Base-by-base conservation (phyloP, 2,888 invertebrate species). In the Ophion ventricosus region DNA sequence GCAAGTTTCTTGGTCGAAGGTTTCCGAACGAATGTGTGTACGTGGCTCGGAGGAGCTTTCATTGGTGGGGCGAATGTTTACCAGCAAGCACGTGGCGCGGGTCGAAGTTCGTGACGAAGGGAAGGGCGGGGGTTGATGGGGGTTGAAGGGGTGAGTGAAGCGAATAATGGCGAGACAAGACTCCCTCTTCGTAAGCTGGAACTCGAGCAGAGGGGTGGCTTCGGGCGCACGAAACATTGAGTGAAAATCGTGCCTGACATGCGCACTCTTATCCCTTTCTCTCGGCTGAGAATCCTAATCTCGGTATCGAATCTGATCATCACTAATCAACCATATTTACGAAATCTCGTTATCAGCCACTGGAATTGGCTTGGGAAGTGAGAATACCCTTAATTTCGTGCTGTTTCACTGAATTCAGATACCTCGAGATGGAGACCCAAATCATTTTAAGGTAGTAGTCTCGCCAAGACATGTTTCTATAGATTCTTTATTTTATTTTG, bases 31-130 rank as follows among this genome's bases (percentile, higher is more conserved):
- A 70, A 72, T 72, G 61, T 73, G 66, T 49, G 35, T 11, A 49
- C 17, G 49, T 49, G 17, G 80, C 80, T 76, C 23, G 43, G 64
- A 57, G 43, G 64, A 57, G 20, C 11, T 43, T 69, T 70, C 54
- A 23, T 70, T 49, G 49, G 66, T 66, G 66, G 7, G 69, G 74
- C 63, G 43, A 81, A 73, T 84, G 81, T 81, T 84, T 84, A 81
- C 84, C 57, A 49, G 67, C 73, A 84, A 84, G 77, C 84, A 84
- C 84, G 84, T 84, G 84, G 84, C 80, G n/a, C 25, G 56, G 74
- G 29, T 49, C 63, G 57, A 56, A 49, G n/a, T 77, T 72, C 83
- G 75, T 82, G 84, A 85, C 84, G 77, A 82, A 69, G 49, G 73
- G 63, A 56, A 74, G 17, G 56, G 85, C 67, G 69, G 72, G 79